Evolutionary conservation across 2,113 vertebrate species (phyloP), one percentile per base, ranked within the genome.

Genomic region (Spheniscus mendiculus): DNA sequence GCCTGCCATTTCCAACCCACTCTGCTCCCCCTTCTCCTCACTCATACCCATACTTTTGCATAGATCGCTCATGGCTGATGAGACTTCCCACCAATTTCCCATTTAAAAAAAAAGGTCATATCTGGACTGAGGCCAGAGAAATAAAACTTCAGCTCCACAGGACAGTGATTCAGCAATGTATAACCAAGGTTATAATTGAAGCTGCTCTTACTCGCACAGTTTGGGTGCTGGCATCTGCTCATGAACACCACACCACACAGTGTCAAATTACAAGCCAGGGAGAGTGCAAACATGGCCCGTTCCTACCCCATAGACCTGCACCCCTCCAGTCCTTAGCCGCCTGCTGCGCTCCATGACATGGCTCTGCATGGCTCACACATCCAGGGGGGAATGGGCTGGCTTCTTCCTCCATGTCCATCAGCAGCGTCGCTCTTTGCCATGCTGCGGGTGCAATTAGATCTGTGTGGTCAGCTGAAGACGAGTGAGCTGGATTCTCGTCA

Each of bases 141-240:
- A 72, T 40, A 50, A 86, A 94, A 42, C 42, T 78, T 53, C 15
- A 58, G 11, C 42, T 86, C 71, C 65, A 59, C 25, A 62, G 85
- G 59, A 86, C 82, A 73, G 82, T 80, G 93, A 92, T 80, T 93
- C 85, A 96, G 82, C 50, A 73, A 32, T 23, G 12, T 18, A 36
- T 11, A 83, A 36, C 45, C 63, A 42, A 44, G 74, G 45, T 30
- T 81, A 40, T 66, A 62, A 93, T 1, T 86, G 82, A 79, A 83
- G 52, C 36, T 71, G 52, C 87, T 25, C 13, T 95, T 71, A 52
- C 32, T 66, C 20, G 25, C 5, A 3, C 7, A 7, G 21, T 66
- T 82, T 79, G 66, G 62, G 44, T 83, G 93, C 52, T 85, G 84
- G 40, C 78, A 76, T 70, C 47, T 34, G 78, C 53, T 52, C 15